Percentiles rank a stretch among this genome's conserved stretches.
These are phyloP conservation scores for Trypoxylus dichotomus DNA, from an alignment of 1,140 invertebrate species.

Conservation along the genomic window DNA sequence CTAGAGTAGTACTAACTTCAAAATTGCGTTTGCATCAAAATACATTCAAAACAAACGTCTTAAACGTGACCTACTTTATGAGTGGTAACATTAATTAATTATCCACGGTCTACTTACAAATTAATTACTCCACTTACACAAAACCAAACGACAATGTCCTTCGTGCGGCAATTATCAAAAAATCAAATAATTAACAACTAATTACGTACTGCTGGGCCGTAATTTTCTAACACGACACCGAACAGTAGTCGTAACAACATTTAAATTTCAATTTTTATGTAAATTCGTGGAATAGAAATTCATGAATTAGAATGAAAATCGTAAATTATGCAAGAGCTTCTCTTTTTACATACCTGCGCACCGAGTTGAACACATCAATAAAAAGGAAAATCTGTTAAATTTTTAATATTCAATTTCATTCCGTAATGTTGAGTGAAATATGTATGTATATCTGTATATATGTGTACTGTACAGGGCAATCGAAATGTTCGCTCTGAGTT, in stretches of 20 bases:
- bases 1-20: no score
- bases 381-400: background rate
- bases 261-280: slow-evolving; percentile 14
- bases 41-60: no score
- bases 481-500: background rate
- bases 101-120: no score
- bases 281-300: background rate
- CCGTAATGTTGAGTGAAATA: background rate
- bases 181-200: background rate
- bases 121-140: no score
- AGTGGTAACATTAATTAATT: no score
- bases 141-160: no score
- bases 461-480: background rate
- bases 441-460: background rate
- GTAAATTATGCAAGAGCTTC: background rate
- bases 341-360: background rate
- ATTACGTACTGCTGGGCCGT: background rate
- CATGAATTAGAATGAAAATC: slow-evolving; percentile 4
- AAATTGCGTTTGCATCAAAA: no score
- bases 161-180: background rate
- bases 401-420: slow-evolving; percentile 16
- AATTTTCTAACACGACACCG: background rate
- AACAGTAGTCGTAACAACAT: background rate
- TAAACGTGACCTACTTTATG: no score
- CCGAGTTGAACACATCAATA: background rate